Percentiles rank a stretch among this genome's conserved stretches.
Evolutionary conservation across 1,140 invertebrate genomes (phyloP).

Genomic region (Pentalonia nigronervosa): DNA sequence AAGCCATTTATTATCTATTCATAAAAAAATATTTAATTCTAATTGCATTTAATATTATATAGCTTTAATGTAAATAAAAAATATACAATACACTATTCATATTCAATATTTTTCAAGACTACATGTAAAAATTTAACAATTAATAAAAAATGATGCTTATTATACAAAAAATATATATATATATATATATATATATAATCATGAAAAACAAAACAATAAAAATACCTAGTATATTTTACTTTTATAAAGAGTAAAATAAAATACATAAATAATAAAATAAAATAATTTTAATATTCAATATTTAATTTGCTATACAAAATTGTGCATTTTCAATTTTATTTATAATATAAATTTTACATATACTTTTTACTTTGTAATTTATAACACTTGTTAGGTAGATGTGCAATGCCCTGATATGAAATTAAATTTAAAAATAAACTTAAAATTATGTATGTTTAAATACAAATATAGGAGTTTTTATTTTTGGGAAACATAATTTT

Average conservation of each 20-base stretch:
- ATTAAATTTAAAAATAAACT: too few species aligned
- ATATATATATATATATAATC: too few species aligned
- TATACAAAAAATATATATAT: background rate
- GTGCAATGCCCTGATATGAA: too few species aligned
- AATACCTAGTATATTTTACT: background rate
- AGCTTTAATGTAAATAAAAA: background rate
- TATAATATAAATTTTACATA: too few species aligned
- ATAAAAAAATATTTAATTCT: background rate
- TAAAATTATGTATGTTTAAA: too few species aligned
- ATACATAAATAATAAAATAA: background rate
- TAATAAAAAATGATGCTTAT: background rate
- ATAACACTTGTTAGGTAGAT: too few species aligned
- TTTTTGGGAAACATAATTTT: too few species aligned
- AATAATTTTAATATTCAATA: background rate
- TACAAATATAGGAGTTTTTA: too few species aligned
- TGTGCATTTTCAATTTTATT: background rate
- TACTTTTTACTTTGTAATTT: background rate
- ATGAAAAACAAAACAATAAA: background rate
- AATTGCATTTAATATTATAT: background rate
- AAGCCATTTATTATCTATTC: conserved; percentile 16
- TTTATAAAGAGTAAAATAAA: background rate
- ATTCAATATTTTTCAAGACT: too few species aligned
- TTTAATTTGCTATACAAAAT: background rate
- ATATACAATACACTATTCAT: background rate
- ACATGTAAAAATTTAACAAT: too few species aligned